These are phyloP conservation scores for Silurus glanis DNA, from an alignment of 2,113 vertebrate genomes.

Conservation along the genomic window DNA sequence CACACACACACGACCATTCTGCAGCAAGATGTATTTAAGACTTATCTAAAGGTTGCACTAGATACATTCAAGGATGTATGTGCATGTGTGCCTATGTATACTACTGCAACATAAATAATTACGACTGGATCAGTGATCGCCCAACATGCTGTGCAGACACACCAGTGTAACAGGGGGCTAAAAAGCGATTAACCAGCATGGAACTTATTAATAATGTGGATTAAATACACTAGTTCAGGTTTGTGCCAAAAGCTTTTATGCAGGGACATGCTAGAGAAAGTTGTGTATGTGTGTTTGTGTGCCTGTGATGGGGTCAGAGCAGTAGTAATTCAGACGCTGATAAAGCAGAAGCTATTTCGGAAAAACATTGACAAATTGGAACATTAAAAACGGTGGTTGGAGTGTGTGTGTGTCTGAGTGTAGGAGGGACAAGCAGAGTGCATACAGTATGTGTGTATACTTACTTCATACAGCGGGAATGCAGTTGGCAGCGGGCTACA, in stretches of 20 bases:
- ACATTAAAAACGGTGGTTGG: not conserved
- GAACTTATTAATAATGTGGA: conserved; percentile 20
- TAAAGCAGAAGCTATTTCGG: conserved; percentile 21
- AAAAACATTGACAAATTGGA: conserved; percentile 8
- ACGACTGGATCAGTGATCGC: conserved; percentile 5
- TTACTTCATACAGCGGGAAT: conserved; percentile 94
- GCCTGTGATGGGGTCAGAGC: not conserved
- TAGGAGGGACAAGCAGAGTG: not conserved
- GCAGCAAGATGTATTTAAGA: conserved; percentile 14
- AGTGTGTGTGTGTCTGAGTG: conserved; percentile 20
- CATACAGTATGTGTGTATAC: conserved; percentile 53
- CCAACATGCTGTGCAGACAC: conserved; percentile 24
- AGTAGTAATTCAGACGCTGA: conserved; percentile 32
- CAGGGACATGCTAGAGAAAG: not conserved
- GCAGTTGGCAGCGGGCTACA: conserved; percentile 88
- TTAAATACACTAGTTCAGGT: conserved; percentile 17
- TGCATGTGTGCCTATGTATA: not conserved
- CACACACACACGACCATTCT: conserved; percentile 1
- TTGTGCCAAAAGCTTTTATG: not conserved
- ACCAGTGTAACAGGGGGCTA: not conserved
- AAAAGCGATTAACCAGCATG: conserved; percentile 35
- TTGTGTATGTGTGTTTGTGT: conserved; percentile 15
- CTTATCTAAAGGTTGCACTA: conserved; percentile 19
- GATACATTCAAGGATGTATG: not conserved
- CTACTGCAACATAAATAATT: conserved; percentile 20